Percentiles rank a stretch among this genome's conserved stretches.
phyloP scores from a whole-genome alignment of 1,140 invertebrate species.

The Lerema accius region DNA sequence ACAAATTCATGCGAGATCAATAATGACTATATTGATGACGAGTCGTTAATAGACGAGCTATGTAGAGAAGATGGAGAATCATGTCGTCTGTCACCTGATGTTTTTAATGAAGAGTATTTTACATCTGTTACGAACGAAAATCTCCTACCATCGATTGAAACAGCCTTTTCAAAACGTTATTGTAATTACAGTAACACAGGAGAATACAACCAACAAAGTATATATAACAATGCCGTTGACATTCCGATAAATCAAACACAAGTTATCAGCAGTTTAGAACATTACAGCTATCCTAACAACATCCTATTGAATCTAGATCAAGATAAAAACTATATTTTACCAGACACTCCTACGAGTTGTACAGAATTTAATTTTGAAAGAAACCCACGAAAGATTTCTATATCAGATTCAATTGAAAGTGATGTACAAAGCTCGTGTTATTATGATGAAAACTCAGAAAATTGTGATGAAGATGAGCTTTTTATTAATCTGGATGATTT shows the following conservation, averaged over 20 bases:
- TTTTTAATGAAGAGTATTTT: conserved; percentile 70
- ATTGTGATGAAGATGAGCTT: conserved; percentile 73
- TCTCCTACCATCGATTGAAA: conserved; percentile 75
- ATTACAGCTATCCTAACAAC: conserved; percentile 78
- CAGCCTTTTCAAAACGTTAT: conserved; percentile 78
- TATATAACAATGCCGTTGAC: conserved; percentile 34
- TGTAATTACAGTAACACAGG: conserved; percentile 67
- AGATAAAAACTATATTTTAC: conserved; percentile 64
- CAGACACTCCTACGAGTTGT: conserved; percentile 74
- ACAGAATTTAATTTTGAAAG: conserved; percentile 72
- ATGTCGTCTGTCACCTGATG: conserved; percentile 63
- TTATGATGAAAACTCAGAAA: conserved; percentile 74
- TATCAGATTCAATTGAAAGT: conserved; percentile 73
- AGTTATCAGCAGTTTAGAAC: conserved; percentile 68
- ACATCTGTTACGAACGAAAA: conserved; percentile 56
- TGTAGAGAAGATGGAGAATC: conserved; percentile 72
- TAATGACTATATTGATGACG: conserved; percentile 75
- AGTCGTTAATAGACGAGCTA: conserved; percentile 71
- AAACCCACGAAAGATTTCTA: conserved; percentile 62
- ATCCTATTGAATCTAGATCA: conserved; percentile 67
- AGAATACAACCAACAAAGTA: conserved; percentile 47
- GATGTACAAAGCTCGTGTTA: conserved; percentile 69
- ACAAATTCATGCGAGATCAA: conserved; percentile 48
- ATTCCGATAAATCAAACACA: conserved; percentile 41
- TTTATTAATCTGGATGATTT: conserved; percentile 77